A percentile compares a stretch with the other conserved stretches of the same genome.
phyloP scores from a whole-genome alignment of 2,888 invertebrate genomes.

The Limenitis arthemis region DNA sequence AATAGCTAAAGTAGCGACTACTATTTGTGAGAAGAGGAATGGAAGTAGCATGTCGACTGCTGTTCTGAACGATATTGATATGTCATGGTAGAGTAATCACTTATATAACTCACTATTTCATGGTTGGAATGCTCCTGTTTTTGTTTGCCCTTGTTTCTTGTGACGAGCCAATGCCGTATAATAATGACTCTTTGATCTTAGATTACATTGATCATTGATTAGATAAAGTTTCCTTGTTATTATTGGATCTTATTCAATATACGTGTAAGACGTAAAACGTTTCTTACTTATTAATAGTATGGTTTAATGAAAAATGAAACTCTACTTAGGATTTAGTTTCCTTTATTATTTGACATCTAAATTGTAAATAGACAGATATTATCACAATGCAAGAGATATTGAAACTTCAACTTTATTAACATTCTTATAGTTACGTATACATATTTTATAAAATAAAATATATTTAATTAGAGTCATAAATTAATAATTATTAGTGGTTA shows the following conservation, averaged over 20 bases:
- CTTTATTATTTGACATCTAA: not conserved
- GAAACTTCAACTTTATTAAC: not conserved
- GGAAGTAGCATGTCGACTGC: conserved; percentile 47
- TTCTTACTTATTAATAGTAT: not conserved
- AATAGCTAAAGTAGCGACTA: conserved; percentile 37
- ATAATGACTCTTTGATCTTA: conserved; percentile 30
- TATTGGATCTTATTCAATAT: conserved; percentile 16
- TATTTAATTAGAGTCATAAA: too few species aligned
- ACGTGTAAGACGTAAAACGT: not conserved
- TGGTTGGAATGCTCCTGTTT: conserved; percentile 50
- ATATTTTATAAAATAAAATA: too few species aligned
- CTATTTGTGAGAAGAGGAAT: conserved; percentile 35
- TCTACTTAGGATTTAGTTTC: not conserved
- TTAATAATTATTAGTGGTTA: too few species aligned
- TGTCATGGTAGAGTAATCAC: conserved; percentile 49
- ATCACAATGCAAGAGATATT: not conserved
- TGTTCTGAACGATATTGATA: conserved; percentile 36
- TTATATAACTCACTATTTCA: conserved; percentile 56
- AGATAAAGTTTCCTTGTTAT: conserved; percentile 28
- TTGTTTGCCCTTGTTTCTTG: conserved; percentile 47
- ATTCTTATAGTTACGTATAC: not conserved
- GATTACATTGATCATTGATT: conserved; percentile 36
- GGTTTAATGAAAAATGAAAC: too few species aligned
- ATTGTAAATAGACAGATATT: not conserved
- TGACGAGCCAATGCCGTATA: conserved; percentile 49